Percentiles rank a stretch among this genome's conserved stretches.
phyloP scores from a whole-genome alignment of 2,797 vertebrate species.

The Rousettus madagascariensis region DNA sequence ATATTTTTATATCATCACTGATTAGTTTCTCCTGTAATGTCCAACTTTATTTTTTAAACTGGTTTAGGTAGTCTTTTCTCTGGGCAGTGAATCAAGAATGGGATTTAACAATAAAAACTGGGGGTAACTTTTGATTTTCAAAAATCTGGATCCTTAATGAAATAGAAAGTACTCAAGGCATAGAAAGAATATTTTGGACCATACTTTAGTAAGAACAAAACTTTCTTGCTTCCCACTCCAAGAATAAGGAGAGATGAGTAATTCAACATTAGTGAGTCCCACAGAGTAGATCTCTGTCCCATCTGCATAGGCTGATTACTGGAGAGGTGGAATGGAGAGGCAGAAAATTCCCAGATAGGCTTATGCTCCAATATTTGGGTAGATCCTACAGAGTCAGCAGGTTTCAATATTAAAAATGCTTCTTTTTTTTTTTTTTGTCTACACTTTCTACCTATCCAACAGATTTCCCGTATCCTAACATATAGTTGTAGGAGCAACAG shows the following conservation, averaged over 20 bases:
- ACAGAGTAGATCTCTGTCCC: not conserved
- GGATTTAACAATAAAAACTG: not conserved
- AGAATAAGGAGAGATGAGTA: not conserved
- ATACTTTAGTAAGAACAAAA: not conserved
- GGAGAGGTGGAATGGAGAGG: not conserved
- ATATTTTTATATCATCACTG: not conserved
- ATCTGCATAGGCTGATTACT: not conserved
- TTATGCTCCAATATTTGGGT: not conserved
- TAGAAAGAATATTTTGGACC: not conserved
- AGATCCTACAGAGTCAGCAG: not conserved
- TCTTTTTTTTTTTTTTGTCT: not conserved
- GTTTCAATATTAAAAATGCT: not conserved
- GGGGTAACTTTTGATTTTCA: not conserved
- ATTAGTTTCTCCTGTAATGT: slow-evolving; percentile 9
- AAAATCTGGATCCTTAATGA: not conserved
- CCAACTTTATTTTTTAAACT: not conserved
- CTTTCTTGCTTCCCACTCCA: not conserved
- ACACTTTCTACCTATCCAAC: not conserved
- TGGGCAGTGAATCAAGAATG: not conserved
- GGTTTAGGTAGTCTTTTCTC: not conserved
- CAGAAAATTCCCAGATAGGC: not conserved
- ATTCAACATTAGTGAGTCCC: not conserved
- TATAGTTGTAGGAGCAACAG: not conserved
- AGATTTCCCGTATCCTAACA: not conserved
- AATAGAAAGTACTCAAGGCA: not conserved